phyloP scores from a whole-genome alignment of 2,888 invertebrate genomes.

The Synergus gifuensis region DNA sequence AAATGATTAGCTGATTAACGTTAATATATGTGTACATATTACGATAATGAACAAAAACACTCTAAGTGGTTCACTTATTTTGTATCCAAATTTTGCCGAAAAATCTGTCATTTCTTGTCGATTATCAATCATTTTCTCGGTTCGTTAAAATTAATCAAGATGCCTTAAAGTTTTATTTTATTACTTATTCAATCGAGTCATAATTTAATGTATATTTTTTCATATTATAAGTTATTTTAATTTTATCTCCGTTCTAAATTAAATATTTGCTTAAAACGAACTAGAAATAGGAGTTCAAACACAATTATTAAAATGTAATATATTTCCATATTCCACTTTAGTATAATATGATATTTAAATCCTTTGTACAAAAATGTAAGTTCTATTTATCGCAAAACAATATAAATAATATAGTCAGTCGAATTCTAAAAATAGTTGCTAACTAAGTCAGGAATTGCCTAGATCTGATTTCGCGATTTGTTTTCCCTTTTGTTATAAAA shows the following conservation, averaged over 20 bases:
- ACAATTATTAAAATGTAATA: slow-evolving; percentile 41
- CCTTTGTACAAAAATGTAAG: slow-evolving; percentile 40
- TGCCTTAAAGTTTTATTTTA: neutral
- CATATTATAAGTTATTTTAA: no score
- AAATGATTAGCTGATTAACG: no score
- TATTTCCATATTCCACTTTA: slow-evolving; percentile 4
- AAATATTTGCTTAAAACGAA: slow-evolving; percentile 34
- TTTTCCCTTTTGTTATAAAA: neutral
- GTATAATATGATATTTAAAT: slow-evolving; percentile 18
- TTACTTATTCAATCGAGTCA: no score
- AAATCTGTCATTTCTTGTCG: no score
- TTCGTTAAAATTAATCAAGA: no score
- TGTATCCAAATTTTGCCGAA: no score
- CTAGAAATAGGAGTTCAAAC: slow-evolving; percentile 42
- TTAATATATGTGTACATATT: no score
- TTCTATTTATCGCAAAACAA: slow-evolving; percentile 3
- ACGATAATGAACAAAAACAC: no score
- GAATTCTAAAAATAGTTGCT: slow-evolving; percentile 3
- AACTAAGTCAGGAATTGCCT: neutral
- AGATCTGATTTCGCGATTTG: neutral
- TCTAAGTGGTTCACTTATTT: no score
- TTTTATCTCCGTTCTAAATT: slow-evolving; percentile 22
- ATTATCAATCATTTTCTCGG: no score
- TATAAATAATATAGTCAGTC: slow-evolving; percentile 35
- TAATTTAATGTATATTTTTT: no score